phyloP scores from a whole-genome alignment of 2,888 invertebrate species.

The Drosophila histrio region DNA sequence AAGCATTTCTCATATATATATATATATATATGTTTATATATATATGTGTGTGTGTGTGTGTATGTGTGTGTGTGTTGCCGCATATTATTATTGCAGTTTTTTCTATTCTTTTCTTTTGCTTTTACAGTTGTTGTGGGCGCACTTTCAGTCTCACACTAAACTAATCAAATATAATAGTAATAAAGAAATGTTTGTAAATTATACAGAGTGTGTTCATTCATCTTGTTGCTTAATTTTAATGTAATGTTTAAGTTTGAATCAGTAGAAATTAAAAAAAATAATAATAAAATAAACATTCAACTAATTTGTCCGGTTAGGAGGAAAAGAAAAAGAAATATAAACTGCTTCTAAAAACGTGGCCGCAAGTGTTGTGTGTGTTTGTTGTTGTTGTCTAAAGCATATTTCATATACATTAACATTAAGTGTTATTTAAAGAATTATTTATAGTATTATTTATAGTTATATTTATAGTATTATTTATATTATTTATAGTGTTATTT shows the following conservation, averaged over 20 bases:
- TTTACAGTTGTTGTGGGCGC: constrained; percentile 53
- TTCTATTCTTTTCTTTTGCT: too few relatives aligned
- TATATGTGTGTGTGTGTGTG: constrained; percentile 9
- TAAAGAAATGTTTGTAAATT: constrained; percentile 3
- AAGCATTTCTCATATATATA: constrained; percentile 62
- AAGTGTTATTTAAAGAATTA: constrained; percentile 13
- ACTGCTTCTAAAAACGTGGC: constrained; percentile 20
- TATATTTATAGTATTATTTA: constrained; percentile 47
- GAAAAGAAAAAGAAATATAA: constrained; percentile 6
- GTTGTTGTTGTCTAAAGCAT: constrained; percentile 45
- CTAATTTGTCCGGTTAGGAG: constrained; percentile 15
- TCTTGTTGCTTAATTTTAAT: constrained; percentile 37
- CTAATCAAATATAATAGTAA: constrained; percentile 41
- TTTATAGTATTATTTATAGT: constrained; percentile 57
- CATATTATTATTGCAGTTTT: constrained; percentile 15
- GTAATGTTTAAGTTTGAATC: constrained; percentile 23
- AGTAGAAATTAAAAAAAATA: constrained; percentile 12
- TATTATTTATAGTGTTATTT: too few relatives aligned
- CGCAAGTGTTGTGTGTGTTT: constrained; percentile 16
- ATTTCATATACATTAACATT: constrained; percentile 57
- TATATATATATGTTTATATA: constrained; percentile 13
- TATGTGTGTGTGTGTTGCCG: constrained; percentile 24
- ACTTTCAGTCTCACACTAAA: constrained; percentile 75
- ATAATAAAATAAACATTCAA: constrained; percentile 3
- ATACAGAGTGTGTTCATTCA: too few relatives aligned